Evolutionary conservation across 2,888 invertebrate species (phyloP), one percentile per base, ranked within the genome.

Genomic region (Hartigia nigra): DNA sequence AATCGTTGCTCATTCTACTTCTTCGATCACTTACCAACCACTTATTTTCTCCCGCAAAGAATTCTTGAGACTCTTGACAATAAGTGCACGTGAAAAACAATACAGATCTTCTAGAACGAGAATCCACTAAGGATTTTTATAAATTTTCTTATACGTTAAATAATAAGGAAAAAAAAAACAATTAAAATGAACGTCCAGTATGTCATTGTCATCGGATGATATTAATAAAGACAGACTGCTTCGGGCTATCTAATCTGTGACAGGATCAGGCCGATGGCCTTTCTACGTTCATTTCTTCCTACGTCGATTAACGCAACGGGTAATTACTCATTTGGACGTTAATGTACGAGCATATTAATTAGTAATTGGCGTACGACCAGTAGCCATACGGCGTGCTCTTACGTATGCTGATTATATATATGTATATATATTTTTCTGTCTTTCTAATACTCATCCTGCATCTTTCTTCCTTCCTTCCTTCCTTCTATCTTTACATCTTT

Each of bases 211-310:
- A 86, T 87, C 85, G 82, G 80, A 84, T 86, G 89, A 90, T 90
- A 90, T 90, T 90, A 90, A 90, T 90, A 90, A 89, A 90, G 90
- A 90, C 86, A 86, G 85, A 86, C 84, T 80, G 77, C 80, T 76
- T 77, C 82, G 79, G 86, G 87, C 85, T 87, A 83, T 86, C 86
- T 87, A 86, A 88, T 89, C 87, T 87, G 84, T 85, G 87, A 88
- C 88, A 88, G 85, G 86, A 88, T 87, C 88, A 83, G 82, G 74
- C 79, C 83, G 82, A 83, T 84, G 72, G 72, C 72, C 72, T 72
- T 72, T 72, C 72, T 72, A 31, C 72, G 32, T 31, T 34, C 70
- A 31, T 34, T 69, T 31, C 34, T 78, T 55, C 55, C 55, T 55
- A 55, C 23, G 55, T 31, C 75, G 36, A 74, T 72, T 72, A 80